Conservation (phyloP, 2,888 invertebrate species). For the Kryphioiulus occultus region DNA sequence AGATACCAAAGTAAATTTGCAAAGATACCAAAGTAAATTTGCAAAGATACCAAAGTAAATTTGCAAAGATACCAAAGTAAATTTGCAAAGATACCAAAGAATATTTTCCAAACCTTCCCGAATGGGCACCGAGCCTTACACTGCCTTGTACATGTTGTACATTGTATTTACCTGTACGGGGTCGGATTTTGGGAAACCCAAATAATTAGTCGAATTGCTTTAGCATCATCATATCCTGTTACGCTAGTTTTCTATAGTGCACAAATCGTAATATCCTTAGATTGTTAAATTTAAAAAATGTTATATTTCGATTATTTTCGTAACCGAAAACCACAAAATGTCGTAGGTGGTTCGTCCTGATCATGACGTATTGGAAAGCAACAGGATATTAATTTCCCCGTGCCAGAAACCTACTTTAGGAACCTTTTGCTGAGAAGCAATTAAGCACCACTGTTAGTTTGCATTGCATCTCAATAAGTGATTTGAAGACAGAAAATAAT, state of each 20-base stretch:
- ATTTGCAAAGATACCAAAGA: too few species aligned
- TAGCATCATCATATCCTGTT: neutral
- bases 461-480: neutral
- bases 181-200: neutral
- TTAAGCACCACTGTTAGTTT: neutral
- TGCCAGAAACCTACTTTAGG: conserved; percentile 5
- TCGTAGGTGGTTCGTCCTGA: neutral
- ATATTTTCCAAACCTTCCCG: too few species aligned
- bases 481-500: neutral
- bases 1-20: too few species aligned
- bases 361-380: neutral
- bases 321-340: neutral
- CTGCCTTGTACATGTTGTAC: neutral
- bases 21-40: too few species aligned
- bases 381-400: neutral
- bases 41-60: too few species aligned
- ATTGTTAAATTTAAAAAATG: neutral
- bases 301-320: neutral
- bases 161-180: neutral
- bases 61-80: too few species aligned
- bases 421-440: neutral
- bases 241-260: neutral
- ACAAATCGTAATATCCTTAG: neutral
- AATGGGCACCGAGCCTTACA: too few species aligned
- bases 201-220: neutral